Evolutionary conservation across 1,140 invertebrate species (phyloP), one percentile per base, ranked within the genome.

Genomic region (Gryllus bimaculatus): DNA sequence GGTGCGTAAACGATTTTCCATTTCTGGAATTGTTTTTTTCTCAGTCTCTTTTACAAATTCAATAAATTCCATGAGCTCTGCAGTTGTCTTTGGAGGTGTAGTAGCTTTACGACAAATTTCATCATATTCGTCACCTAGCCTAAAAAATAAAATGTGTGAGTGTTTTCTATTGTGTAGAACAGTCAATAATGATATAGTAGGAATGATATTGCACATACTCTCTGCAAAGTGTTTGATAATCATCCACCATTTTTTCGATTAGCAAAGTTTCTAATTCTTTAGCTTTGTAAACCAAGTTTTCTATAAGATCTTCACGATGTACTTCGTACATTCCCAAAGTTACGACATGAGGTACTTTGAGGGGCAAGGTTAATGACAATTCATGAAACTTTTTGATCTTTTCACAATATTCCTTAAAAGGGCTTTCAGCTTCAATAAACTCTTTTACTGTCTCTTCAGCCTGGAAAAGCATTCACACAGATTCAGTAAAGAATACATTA

Each of bases 311-410:
- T 74, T 90, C 90, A 79, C 95, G 90, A 84, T 95, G 91, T 81
- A 98, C 91, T 82, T 95, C 93, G 85, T 95, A 98, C 84, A 97
- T 92, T 39, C 94, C 94, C 79, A 95, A 91, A 21, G 91, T 89
- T 48, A 93, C 89, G 0, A 91, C 91, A 73, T 90, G 89, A 83
- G 91, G 89, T 21, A 92, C 87, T 77, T 90, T 88, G 5, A 89
- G 86, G 10, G 90, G 90, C 79, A 95, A 91, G 79, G 90, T 88
- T 79, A 89, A 87, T 12, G 89, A 88, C 47, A 94, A 85, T 49
- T 88, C 84, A 79, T 92, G 89, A 82, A 92, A 78, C 54, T 73
- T 78, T 77, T 48, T 8, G 8, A 80, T 66, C 7, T 39, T 20
- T 18, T 78, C 54, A 4, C 79, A 78, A 78, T 82, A 83, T 20